Conservation (phyloP, 2,797 vertebrate genomes). For the Hylomyscus alleni region DNA sequence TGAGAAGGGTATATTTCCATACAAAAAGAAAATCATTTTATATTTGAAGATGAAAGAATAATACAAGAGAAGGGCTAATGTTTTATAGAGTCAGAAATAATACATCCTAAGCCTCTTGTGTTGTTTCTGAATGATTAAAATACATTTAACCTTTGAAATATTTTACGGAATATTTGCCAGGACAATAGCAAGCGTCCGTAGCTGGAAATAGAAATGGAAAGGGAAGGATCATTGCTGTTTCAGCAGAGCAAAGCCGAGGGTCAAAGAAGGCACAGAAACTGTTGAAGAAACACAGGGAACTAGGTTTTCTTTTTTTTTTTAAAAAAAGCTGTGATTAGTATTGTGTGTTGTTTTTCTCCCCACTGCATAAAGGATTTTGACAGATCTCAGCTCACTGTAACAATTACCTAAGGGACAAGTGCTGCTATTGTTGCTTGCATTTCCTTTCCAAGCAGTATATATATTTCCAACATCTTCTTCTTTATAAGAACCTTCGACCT, state of each 20-base stretch:
- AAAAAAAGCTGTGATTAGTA: conserved; percentile 16
- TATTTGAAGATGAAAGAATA: conserved; percentile 37
- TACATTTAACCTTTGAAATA: conserved; percentile 25
- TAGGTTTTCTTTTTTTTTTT: background rate
- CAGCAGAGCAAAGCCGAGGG: background rate
- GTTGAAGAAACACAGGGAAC: background rate
- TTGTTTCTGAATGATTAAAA: conserved; percentile 21
- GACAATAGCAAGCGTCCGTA: background rate
- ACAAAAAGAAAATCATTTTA: conserved; percentile 55
- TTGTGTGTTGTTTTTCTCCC: background rate
- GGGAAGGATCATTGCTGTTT: conserved; percentile 6
- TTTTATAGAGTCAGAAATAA: conserved; percentile 45
- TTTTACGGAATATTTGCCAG: background rate
- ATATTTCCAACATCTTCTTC: background rate
- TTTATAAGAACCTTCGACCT: background rate
- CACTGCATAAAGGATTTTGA: background rate
- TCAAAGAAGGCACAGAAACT: conserved; percentile 32
- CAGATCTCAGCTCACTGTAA: background rate
- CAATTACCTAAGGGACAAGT: background rate
- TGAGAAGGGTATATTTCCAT: conserved; percentile 65
- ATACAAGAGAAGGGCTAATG: conserved; percentile 51
- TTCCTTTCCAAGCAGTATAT: background rate
- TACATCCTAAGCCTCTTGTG: conserved; percentile 18
- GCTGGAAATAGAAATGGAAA: background rate
- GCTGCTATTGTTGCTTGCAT: background rate